A percentile compares a stretch with the other conserved stretches of the same genome.
These are phyloP conservation scores for Argyresthia albistria DNA, from an alignment of 2,888 invertebrate genomes.

Conservation along the genomic window DNA sequence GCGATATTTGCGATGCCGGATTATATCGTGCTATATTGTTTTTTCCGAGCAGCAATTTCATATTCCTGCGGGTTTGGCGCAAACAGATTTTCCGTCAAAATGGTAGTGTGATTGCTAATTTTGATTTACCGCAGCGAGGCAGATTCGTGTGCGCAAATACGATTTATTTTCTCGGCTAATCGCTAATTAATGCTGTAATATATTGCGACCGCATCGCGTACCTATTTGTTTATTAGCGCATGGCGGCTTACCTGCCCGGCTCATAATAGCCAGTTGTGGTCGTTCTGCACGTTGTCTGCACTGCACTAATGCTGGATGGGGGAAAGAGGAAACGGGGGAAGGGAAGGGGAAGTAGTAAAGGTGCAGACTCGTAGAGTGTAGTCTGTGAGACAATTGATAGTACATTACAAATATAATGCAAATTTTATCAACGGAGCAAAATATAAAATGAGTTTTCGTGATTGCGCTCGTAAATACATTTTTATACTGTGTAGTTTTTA, in stretches of 20 bases:
- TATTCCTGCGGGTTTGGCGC: background rate
- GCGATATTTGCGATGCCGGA: background rate
- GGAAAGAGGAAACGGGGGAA: no score
- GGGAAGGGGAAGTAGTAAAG: no score
- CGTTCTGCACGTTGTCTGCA: background rate
- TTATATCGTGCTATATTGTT: no score
- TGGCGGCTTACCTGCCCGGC: constrained; percentile 17
- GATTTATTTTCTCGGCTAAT: constrained; percentile 42
- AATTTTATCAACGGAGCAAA: no score
- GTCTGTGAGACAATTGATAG: no score
- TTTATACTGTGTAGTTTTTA: no score
- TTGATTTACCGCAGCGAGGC: constrained; percentile 30
- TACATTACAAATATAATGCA: no score
- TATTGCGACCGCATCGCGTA: constrained; percentile 24
- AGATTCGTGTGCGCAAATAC: constrained; percentile 35
- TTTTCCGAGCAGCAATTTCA: background rate
- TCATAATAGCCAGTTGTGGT: no score
- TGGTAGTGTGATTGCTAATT: background rate
- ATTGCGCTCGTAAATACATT: no score
- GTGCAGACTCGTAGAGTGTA: no score
- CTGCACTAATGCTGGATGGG: background rate
- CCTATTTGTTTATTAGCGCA: constrained; percentile 29
- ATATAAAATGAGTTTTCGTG: no score
- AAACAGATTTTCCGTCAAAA: background rate
- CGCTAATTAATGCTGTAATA: constrained; percentile 41